phyloP scores from a whole-genome alignment of 2,113 vertebrate genomes.

The Sapajus apella region DNA sequence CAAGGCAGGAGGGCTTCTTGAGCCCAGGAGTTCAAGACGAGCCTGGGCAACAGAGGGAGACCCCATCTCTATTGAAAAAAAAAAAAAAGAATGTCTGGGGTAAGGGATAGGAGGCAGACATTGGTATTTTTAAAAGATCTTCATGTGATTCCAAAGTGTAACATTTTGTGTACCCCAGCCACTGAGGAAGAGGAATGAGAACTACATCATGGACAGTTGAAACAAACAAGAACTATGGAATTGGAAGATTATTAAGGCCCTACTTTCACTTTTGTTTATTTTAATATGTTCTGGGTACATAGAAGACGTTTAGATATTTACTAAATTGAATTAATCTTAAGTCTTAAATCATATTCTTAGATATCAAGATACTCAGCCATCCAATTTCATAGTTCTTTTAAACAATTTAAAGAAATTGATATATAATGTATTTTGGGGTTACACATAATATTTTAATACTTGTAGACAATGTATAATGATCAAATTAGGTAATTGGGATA shows the following conservation, averaged over 20 bases:
- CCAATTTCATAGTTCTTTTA: neutral
- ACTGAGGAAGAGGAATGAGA: neutral
- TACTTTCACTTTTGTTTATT: neutral
- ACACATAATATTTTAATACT: neutral
- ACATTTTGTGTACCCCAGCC: neutral
- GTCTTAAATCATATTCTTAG: constrained; percentile 3
- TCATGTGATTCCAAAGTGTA: neutral
- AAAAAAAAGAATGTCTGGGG: neutral
- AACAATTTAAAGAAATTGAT: neutral
- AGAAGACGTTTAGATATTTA: neutral
- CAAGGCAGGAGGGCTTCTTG: too few species aligned
- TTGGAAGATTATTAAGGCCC: neutral
- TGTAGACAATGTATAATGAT: neutral
- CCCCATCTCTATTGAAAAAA: too few species aligned
- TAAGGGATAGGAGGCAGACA: neutral
- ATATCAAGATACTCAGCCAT: neutral
- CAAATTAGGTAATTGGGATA: neutral
- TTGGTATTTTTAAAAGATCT: neutral
- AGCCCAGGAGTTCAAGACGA: too few species aligned
- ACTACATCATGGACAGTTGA: neutral
- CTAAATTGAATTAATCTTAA: neutral
- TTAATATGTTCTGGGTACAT: neutral
- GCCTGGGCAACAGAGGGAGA: too few species aligned
- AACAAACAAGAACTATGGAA: neutral
- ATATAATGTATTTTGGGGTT: neutral